Evolutionary conservation across 2,888 invertebrate species (phyloP).

Genomic region (Anthoptus insignis): DNA sequence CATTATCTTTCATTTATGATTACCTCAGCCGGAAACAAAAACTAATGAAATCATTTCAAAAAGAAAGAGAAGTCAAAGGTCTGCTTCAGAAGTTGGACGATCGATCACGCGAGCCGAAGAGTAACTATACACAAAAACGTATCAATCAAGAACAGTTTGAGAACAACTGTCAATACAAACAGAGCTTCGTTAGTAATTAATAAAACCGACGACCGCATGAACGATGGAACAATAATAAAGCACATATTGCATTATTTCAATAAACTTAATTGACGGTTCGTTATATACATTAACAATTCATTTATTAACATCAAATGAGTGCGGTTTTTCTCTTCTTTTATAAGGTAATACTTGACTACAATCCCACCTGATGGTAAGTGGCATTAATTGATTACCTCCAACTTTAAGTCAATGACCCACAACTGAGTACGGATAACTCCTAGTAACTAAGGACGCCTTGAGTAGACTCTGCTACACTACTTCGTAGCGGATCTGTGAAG

Average conservation of each 20-base stretch:
- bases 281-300: neutral
- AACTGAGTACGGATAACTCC: no score
- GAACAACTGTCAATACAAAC: conserved; percentile 9
- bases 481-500: no score
- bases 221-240: conserved; percentile 24
- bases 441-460: no score
- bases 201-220: conserved; percentile 13
- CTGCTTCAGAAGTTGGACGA: neutral
- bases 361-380: no score
- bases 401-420: no score
- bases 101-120: neutral
- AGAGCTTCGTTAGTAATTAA: conserved; percentile 17
- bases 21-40: no score
- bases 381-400: neutral
- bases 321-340: no score
- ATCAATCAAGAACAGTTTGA: neutral
- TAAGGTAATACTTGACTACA: no score
- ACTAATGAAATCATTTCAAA: no score
- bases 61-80: no score
- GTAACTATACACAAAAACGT: neutral
- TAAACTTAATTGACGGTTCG: conserved; percentile 4
- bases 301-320: neutral
- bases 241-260: conserved; percentile 19
- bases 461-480: no score
- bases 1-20: no score